Evolutionary conservation across 2,888 invertebrate species (phyloP), one percentile per base, ranked within the genome.

Genomic region (Prosopocoilus inquinatus): DNA sequence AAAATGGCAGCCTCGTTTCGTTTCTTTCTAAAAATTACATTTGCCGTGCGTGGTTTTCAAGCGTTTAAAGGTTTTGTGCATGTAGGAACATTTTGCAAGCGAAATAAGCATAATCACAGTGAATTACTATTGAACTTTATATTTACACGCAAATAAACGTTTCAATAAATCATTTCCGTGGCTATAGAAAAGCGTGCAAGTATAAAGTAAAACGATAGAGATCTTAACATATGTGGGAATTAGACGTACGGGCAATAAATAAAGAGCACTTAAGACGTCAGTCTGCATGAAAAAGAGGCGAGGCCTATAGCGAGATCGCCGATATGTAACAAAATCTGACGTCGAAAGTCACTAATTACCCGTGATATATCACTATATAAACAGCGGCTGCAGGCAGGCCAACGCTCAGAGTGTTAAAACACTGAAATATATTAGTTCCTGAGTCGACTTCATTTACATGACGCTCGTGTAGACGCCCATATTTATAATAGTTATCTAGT

Each of bases 341-440:
- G 69, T 65, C 65, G 66, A 66, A 70, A 73, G 70, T 74, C 74
- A 72, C 75, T 76, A 76, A 76, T 76, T 76, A 75, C 73, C 71
- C 68, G 68, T 70, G 71, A 75, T 76, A 75, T 75, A 75, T 76
- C 74, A 74, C 73, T 69, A 70, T 71, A 72, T 75, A 75, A 75
- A 75, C 71, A 73, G 70, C 73, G 72, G 70, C 72, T 72, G 68
- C 68, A 63, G 71, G 67, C 71, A 69, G 70, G 64, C 69, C 69
- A 67, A 70, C 72, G 70, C 71, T 71, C 68, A 64, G 71, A 74
- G 75, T 75, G 75, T 75, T 75, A 75, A 75, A 74, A 73, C 72
- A 72, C 71, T 72, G 71, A 74, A 74, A 75, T 75, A 75, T 75
- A 75, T 75, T 74, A 75, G 74, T 74, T 74, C 73, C 65, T 63